Evolutionary conservation across 2,113 vertebrate species (phyloP), one percentile per base, ranked within the genome.

Genomic region (Hemibagrus wyckioides): DNA sequence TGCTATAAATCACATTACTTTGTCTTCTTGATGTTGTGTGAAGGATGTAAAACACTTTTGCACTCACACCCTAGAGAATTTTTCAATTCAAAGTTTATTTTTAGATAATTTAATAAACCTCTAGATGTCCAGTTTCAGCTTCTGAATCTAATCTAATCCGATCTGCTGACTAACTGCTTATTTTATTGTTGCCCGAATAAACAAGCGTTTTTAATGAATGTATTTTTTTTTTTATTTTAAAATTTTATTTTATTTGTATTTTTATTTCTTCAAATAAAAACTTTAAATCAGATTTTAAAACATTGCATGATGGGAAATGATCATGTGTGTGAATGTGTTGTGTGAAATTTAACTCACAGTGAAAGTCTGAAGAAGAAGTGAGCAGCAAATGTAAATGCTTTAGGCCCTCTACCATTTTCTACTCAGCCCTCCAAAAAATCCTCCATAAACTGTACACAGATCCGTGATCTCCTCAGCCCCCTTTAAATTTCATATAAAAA

Each of bases 171-270:
- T 30, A 39, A 80, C 15, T 69, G 8, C 7, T 86, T 80, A 80
- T 82, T 65, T 86, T 75, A 75, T 25, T 25, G 65, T 79, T 50
- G 36, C 28, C 59, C 41, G 7, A 80, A 86, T 86, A 86, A 86
- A 80, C 19, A 33, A 65, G 10, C 19, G 23, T 76, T 85, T 85
- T 48, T 76, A 19, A 41, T 44, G 25, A 85, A 76, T 13, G 3
- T n/a, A 44, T 56, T 36, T 44, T 28, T 36, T 3, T 33, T n/a
- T n/a, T n/a, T n/a, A n/a, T n/a, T n/a, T n/a, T n/a, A n/a, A n/a
- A n/a, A 4, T 21, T 61, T 67, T 28, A 50, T 13, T 44, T 17
- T 3, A 13, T 75, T 48, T 76, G 25, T 48, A 28, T 50, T n/a
- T 48, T 50, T 76, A 76, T 50, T 48, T n/a, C 6, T 57, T 73